Base-by-base conservation (phyloP, 1,140 invertebrate species). In the Neotoxoptera formosana region DNA sequence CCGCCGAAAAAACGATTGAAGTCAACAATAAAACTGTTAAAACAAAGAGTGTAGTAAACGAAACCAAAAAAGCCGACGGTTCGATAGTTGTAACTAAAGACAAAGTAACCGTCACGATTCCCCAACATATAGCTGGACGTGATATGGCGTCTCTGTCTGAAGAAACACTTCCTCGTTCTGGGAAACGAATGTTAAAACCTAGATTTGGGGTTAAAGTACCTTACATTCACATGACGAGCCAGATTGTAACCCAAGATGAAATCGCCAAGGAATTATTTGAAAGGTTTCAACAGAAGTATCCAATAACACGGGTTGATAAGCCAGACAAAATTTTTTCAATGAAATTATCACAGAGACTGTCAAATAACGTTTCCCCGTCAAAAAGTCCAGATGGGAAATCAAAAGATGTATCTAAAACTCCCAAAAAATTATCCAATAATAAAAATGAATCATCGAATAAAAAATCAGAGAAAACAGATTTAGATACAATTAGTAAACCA, bases 311-410 rank as follows among this genome's bases (percentile, higher is more conserved):
- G 25, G 93, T 94, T 36, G 95, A 95, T 25, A 95, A 94, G 7
- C 95, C 95, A 11, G 96, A 96, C 83, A 95, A 95, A 81, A 95
- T 96, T 92, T 96, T 96, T 93, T 95, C 96, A 0, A 96, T 95
- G 94, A 96, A 96, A 94, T 94, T 96, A 34, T 95, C 95, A 1
- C 95, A 96, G 53, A 94, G 95, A 93, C 94, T 96, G 45, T 95
- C 95, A 8, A 95, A 95, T 88, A 95, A 95, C 93, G 94, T 96
- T 76, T 94, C 90, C 36, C 9, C 41, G 2, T 47, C 30, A 45
- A 91, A 94, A 51, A 86, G 86, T 34, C 30, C 36, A 9, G 56
- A 94, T 47, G 47, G 53, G 9, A 92, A 92, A 88, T 51, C 17
- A 81, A 90, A 90, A 95, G 51, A 83, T 95, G 23, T 87, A 93